Base-by-base conservation (phyloP, 2,113 vertebrate genomes). In the Melanotaenia duboulayi region DNA sequence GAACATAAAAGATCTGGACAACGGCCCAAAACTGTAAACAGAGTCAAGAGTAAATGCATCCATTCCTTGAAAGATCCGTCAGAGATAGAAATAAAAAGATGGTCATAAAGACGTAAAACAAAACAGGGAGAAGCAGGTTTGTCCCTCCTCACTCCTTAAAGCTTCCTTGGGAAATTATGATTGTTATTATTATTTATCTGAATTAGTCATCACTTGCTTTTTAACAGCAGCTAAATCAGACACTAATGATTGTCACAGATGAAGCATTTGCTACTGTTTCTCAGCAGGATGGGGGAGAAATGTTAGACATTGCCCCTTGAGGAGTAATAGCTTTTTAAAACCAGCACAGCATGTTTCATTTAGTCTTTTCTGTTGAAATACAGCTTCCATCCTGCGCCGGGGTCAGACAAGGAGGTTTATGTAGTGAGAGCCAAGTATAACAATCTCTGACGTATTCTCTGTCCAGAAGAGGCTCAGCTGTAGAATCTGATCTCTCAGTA, bases 1-100 rank as follows among this genome's bases (percentile, higher is more conserved):
- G 48, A 63, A 62, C 56, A 80, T 50, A 82, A 57, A 80, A 28
- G 85, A 81, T 57, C 50, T 74, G 72, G 65, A 72, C 73, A 85
- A 65, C 64, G 70, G 46, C 75, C 25, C 64, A 71, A 78, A 40
- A 63, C 51, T 73, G 32, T 12, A 37, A 86, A 72, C 17, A 74
- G 49, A 84, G 56, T 32, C 46, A 63, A 58, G 39, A 58, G 35
- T 79, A 60, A 75, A 83, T 68, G 71, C 52, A 78, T n/a, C 64
- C 14, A 76, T 79, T 65, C 67, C 58, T 84, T 74, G 1, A 23
- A 24, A 61, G 35, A 60, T 62, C 42, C 1, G 61, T 50, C 46
- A 9, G 57, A 78, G 74, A 69, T 25, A 39, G 37, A 74, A 74
- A 70, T 42, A 80, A 72, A 28, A 28, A 66, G 51, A 42, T n/a